Conservation (phyloP, 2,888 invertebrate species). For the Cancer borealis region DNA sequence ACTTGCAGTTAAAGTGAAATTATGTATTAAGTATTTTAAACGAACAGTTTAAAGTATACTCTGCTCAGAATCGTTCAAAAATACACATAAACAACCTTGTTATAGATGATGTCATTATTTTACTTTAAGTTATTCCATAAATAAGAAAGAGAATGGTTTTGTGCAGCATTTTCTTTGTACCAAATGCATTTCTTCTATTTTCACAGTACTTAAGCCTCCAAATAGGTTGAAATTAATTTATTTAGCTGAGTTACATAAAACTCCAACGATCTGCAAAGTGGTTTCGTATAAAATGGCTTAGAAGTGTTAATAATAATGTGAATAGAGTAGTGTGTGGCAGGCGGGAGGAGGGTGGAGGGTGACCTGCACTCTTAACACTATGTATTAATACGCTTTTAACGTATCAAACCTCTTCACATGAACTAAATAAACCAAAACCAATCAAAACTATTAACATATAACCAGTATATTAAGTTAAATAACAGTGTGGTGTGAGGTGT, state of each 20-base stretch:
- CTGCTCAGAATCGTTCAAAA: too few relatives aligned
- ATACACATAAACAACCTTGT: not conserved
- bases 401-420: not conserved
- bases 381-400: slow-evolving; percentile 67
- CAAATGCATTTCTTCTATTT: slow-evolving; percentile 35
- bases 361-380: slow-evolving; percentile 72
- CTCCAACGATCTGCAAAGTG: not conserved
- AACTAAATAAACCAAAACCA: not conserved
- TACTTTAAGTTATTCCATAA: not conserved
- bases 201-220: not conserved
- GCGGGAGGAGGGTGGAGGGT: slow-evolving; percentile 55
- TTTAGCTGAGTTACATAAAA: slow-evolving; percentile 39
- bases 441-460: not conserved
- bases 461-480: not conserved
- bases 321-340: slow-evolving; percentile 30
- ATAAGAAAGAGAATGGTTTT: slow-evolving; percentile 45
- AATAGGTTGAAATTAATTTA: not conserved
- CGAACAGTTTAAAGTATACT: too few relatives aligned
- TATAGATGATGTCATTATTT: not conserved
- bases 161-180: slow-evolving; percentile 58
- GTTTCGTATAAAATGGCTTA: not conserved
- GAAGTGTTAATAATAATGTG: not conserved
- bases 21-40: too few relatives aligned
- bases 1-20: too few relatives aligned
- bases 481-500: not conserved